These are phyloP conservation scores for Prosapia bicincta DNA, from an alignment of 2,888 invertebrate species.

Conservation along the genomic window DNA sequence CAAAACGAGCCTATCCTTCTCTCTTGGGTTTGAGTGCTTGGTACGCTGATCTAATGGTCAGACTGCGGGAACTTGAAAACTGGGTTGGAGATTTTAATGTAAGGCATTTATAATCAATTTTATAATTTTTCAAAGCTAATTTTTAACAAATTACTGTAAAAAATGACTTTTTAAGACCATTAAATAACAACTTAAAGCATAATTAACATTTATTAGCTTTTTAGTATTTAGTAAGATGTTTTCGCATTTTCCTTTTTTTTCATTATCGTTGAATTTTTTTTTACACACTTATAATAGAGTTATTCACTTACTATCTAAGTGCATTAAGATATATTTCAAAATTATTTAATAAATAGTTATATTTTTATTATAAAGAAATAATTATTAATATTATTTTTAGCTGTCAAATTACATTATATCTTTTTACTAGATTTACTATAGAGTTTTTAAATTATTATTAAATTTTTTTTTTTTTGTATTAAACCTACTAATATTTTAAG, in stretches of 20 bases:
- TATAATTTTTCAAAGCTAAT: neutral
- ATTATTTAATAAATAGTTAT: too few relatives aligned
- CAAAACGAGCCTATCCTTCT: slow-evolving; percentile 84
- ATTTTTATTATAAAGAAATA: too few relatives aligned
- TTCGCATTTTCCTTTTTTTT: neutral
- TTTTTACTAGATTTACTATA: too few relatives aligned
- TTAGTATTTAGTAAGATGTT: neutral
- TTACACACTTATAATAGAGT: too few relatives aligned
- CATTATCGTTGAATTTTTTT: too few relatives aligned
- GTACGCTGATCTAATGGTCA: slow-evolving; percentile 79
- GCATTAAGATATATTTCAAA: too few relatives aligned
- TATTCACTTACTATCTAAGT: too few relatives aligned
- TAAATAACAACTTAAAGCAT: neutral
- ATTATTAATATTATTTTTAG: too few relatives aligned
- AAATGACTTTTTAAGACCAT: neutral
- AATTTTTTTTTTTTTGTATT: too few relatives aligned
- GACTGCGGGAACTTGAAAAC: slow-evolving; percentile 76
- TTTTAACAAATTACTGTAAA: neutral
- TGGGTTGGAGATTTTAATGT: slow-evolving; percentile 86
- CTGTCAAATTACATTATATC: too few relatives aligned
- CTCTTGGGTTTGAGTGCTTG: slow-evolving; percentile 76
- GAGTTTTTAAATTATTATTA: too few relatives aligned
- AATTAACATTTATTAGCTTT: neutral
- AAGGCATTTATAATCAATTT: slow-evolving; percentile 36
- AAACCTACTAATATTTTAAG: too few relatives aligned